Percentiles rank a stretch among this genome's conserved stretches.
Conservation (phyloP, 2,888 invertebrate species). For the Dendrolimus houi region DNA sequence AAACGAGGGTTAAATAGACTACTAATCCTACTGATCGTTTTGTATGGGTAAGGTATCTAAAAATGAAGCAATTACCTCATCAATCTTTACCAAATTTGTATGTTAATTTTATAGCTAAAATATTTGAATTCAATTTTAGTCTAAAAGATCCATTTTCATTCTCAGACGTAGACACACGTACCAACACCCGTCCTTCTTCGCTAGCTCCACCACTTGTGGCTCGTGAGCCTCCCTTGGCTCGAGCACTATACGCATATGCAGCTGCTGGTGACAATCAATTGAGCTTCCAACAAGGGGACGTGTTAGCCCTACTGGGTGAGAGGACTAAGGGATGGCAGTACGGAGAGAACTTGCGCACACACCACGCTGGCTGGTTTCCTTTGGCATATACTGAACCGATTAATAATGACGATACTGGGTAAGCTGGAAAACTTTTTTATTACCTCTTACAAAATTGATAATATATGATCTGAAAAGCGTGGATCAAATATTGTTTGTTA, state of each 20-base stretch:
- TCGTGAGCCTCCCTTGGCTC: conserved; percentile 86
- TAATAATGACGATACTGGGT: conserved; percentile 80
- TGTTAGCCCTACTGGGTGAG: conserved; percentile 91
- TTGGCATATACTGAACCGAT: conserved; percentile 94
- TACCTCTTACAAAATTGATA: too few species aligned
- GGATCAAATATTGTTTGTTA: too few species aligned
- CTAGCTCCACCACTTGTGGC: conserved; percentile 77
- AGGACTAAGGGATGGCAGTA: conserved; percentile 97
- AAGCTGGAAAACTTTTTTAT: conserved; percentile 24
- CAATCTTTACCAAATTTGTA: too few species aligned
- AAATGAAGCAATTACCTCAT: too few species aligned
- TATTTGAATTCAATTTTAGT: too few species aligned
- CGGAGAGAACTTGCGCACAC: conserved; percentile 95
- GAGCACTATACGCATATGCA: conserved; percentile 92
- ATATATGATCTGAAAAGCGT: too few species aligned
- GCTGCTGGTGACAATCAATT: conserved; percentile 94
- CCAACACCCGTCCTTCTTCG: conserved; percentile 78
- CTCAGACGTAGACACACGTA: conserved; percentile 49
- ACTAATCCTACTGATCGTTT: too few species aligned
- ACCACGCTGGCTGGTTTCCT: conserved; percentile 96
- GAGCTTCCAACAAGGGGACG: conserved; percentile 93
- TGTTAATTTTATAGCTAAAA: too few species aligned
- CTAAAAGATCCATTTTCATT: not conserved
- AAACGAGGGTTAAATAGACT: too few species aligned
- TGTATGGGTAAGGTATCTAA: too few species aligned